Evolutionary conservation across 2,888 invertebrate species (phyloP), one percentile per base, ranked within the genome.

Genomic region (Orthonychiurus folsomi): DNA sequence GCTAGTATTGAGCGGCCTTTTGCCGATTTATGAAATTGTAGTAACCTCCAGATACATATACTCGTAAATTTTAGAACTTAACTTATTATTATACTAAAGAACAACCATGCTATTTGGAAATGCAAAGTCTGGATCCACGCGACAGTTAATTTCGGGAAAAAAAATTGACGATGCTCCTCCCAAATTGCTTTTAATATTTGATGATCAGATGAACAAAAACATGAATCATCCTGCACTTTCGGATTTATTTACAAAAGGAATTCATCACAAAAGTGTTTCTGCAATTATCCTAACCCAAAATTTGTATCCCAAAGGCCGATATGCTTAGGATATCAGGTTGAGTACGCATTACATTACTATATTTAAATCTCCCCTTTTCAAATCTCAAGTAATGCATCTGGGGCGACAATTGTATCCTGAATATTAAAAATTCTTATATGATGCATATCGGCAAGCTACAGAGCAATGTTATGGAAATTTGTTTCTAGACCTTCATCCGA

Each of bases 371-470:
- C 56, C 61, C 18, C n/a, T 50, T 20, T 56, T 61, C 25, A 12
- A 50, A 2, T 61, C 61, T 9, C 56, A 61, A 61, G 57, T 61
- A 2, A 2, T 47, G 12, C 21, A 56, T 18, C 24, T 61, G 2
- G 37, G 61, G 3, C 48, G 56, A 2, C 61, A 56, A 25, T 15
- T 61, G 21, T 56, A n/a, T 57, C 56, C 61, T 21, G 20, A 21
- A 20, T 50, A 23, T 1, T 47, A 55, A 18, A 62, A 50, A 5
- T 61, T 62, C 47, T 50, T 68, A 9, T 15, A 26, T 15, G 63
- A 61, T 1, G 62, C 66, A 1, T 68, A 68, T 56, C 62, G 59
- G 60, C 52, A 65, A 23, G 68, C 68, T 1, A 68, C 66, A 5
- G 25, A 25, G 18, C 26, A 53, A 15, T 61, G 63, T 3, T 68